Conservation (phyloP, 1,140 invertebrate genomes). For the Acyrthosiphon pisum region DNA sequence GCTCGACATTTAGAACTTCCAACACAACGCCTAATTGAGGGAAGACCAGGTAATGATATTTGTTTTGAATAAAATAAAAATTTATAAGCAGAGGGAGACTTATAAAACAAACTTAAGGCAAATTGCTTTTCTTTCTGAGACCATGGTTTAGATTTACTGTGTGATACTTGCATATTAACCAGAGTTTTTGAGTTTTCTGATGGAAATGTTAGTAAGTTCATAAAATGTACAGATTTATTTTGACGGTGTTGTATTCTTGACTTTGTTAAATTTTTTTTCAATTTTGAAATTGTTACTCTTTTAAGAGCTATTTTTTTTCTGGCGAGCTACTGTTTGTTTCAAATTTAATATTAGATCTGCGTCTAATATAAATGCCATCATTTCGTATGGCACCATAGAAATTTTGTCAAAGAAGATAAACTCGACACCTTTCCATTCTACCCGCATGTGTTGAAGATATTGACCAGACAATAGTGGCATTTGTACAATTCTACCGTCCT, state of each 20-base stretch:
- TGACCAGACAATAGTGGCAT: too few species aligned
- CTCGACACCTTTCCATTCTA: too few species aligned
- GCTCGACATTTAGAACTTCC: too few species aligned
- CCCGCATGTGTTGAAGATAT: too few species aligned
- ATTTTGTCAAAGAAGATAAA: too few species aligned
- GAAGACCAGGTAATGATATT: too few species aligned
- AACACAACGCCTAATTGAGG: too few species aligned
- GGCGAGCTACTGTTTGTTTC: background rate
- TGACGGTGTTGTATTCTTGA: background rate
- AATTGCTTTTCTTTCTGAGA: background rate
- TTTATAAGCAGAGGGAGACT: background rate
- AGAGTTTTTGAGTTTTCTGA: slow-evolving; percentile 15
- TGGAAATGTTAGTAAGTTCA: slow-evolving; percentile 12
- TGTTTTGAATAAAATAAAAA: too few species aligned
- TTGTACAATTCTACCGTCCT: too few species aligned
- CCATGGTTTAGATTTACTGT: background rate
- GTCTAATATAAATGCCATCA: too few species aligned
- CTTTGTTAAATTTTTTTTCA: background rate
- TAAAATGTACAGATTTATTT: slow-evolving; percentile 4
- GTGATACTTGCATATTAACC: background rate
- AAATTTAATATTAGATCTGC: background rate
- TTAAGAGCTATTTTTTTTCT: slow-evolving; percentile 13
- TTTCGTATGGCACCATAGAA: too few species aligned
- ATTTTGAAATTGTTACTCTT: slow-evolving; percentile 24
- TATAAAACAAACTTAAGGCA: slow-evolving; percentile 4